Base-by-base conservation (phyloP, 1,140 invertebrate genomes). In the Panagrolaimus sp. region DNA sequence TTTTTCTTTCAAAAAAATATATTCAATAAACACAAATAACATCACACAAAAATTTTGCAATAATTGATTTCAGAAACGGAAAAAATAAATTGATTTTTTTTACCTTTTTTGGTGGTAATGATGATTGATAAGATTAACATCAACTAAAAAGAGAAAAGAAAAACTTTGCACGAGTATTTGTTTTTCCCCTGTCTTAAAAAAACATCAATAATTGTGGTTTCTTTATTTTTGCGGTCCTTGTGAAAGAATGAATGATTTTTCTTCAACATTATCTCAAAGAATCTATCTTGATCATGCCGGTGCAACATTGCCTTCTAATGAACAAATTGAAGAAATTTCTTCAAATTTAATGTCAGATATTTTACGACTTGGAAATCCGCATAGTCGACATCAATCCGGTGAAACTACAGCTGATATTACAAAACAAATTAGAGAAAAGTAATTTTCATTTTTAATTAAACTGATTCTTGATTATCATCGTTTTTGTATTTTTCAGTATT, bases 261-360 rank as follows among this genome's bases (percentile, higher is more conserved):
- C n/a, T n/a, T n/a, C n/a, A n/a, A n/a, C n/a, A n/a, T n/a, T n/a
- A 17, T 26, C 26, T 26, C 44, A 28, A 38, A 2, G 44, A 65
- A 67, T 28, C 68, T 97, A 94, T 84, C 85, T 96, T 74, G 94
- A 96, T 84, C 90, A 96, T 88, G 90, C 91, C 45, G 93, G 93
- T 21, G 87, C 92, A 21, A 90, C 91, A 26, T 83, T 95, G 38
- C 94, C 93, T 83, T 88, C 91, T 2, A 86, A 89, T 78, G 86
- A 85, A 71, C 90, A 93, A 84, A 86, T 96, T 21, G 83, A 88
- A 71, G 84, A 86, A 58, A 82, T 90, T n/a, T 85, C 87, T 43
- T 80, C 88, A 47, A 88, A 90, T 78, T 86, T 95, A 47, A 83
- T 84, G 17, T 67, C 87, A 28, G 83, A 83, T 15, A 89, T 89